Conservation (phyloP, 1,140 invertebrate species). For the Galleria mellonella region DNA sequence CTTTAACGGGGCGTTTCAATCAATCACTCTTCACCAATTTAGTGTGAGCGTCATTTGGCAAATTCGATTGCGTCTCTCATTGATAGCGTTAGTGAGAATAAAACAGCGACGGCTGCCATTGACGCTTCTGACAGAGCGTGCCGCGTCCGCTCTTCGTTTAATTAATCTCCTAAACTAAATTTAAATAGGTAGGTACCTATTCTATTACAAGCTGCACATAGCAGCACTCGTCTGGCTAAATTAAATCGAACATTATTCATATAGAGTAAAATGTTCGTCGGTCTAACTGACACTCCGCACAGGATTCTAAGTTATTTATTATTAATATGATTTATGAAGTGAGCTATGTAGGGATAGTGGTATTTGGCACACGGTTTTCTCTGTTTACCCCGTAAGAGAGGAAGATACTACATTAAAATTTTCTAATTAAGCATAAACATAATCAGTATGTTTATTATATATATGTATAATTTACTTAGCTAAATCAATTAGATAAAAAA, state of each 20-base stretch:
- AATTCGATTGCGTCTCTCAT: constrained; percentile 63
- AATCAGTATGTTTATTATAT: too few species aligned
- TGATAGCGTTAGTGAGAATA: constrained; percentile 50
- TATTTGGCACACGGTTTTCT: too few species aligned
- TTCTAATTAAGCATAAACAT: too few species aligned
- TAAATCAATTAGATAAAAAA: too few species aligned
- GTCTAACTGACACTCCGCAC: too few species aligned
- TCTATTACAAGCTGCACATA: constrained; percentile 30
- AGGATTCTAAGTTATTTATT: too few species aligned
- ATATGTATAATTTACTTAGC: too few species aligned
- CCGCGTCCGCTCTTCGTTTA: constrained; percentile 35
- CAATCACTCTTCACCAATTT: constrained; percentile 70
- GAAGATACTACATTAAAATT: too few species aligned
- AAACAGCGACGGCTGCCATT: constrained; percentile 57
- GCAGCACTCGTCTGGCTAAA: constrained; percentile 27
- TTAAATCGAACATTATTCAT: constrained; percentile 43
- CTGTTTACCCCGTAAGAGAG: too few species aligned
- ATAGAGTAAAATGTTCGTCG: constrained; percentile 9
- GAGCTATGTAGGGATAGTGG: too few species aligned
- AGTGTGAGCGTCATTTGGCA: constrained; percentile 68
- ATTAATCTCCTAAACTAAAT: constrained; percentile 64
- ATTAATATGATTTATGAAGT: too few species aligned
- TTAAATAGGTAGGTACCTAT: constrained; percentile 40
- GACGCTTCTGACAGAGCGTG: constrained; percentile 51
- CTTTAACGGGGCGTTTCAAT: constrained; percentile 58